phyloP scores from a whole-genome alignment of 2,888 invertebrate genomes.

The Drosophila mettleri region DNA sequence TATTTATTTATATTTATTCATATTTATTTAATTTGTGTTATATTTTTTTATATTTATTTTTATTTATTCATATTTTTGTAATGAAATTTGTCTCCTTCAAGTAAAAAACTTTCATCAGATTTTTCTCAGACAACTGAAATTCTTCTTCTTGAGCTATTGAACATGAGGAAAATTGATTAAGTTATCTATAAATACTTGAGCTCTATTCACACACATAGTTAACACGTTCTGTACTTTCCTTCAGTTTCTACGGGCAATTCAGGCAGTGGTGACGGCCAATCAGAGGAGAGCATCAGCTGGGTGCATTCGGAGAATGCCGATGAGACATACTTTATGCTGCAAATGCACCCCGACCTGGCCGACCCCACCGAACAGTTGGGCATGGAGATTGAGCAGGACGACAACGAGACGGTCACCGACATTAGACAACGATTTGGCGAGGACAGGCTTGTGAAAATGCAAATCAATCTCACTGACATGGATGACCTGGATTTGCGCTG shows the following conservation, averaged over 20 bases:
- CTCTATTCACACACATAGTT: slow-evolving; percentile 4
- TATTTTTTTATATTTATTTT: too few species aligned
- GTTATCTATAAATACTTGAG: not conserved
- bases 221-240: slow-evolving; percentile 4
- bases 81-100: not conserved
- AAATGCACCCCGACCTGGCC: slow-evolving; percentile 91
- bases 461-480: slow-evolving; percentile 90
- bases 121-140: not conserved
- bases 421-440: slow-evolving; percentile 90
- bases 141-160: too few species aligned
- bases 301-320: slow-evolving; percentile 82
- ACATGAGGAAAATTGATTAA: not conserved
- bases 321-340: slow-evolving; percentile 88
- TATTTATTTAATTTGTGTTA: too few species aligned
- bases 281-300: slow-evolving; percentile 71
- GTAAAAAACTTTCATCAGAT: not conserved
- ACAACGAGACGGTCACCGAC: slow-evolving; percentile 90
- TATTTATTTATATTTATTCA: too few species aligned
- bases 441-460: slow-evolving; percentile 87
- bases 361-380: slow-evolving; percentile 91
- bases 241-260: slow-evolving; percentile 53
- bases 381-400: slow-evolving; percentile 90
- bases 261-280: slow-evolving; percentile 10
- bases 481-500: slow-evolving; percentile 91
- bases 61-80: too few species aligned